A percentile compares a stretch with the other conserved stretches of the same genome.
phyloP scores from a whole-genome alignment of 2,113 vertebrate genomes.

The Pachyramphus minor region DNA sequence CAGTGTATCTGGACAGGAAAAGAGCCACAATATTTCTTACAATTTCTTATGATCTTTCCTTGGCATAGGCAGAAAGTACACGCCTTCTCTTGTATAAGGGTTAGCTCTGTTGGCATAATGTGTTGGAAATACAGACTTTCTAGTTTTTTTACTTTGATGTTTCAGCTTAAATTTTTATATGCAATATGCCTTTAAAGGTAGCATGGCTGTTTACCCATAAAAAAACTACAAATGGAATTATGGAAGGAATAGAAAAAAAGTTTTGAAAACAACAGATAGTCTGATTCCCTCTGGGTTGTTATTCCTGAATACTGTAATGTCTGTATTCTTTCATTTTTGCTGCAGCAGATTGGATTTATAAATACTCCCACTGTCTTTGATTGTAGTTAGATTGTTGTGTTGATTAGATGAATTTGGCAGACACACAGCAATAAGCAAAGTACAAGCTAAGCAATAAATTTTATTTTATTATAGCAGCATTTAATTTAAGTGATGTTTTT shows the following conservation, averaged over 20 bases:
- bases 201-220: not conserved
- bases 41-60: not conserved
- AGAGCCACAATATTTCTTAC: not conserved
- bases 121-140: not conserved
- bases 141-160: not conserved
- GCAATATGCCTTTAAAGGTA: not conserved
- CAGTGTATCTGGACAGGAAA: not conserved
- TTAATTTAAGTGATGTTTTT: constrained; percentile 50
- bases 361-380: constrained; percentile 56
- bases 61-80: not conserved
- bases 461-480: constrained; percentile 1
- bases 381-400: constrained; percentile 18
- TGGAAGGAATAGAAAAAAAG: not conserved
- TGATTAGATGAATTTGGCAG: constrained; percentile 20
- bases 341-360: constrained; percentile 31
- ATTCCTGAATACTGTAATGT: not conserved
- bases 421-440: not conserved
- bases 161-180: not conserved
- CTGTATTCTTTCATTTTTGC: constrained; percentile 52
- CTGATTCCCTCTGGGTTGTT: not conserved
- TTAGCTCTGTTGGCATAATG: not conserved
- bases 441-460: constrained; percentile 17
- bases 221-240: not conserved
- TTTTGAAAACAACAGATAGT: not conserved
- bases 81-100: not conserved